A percentile compares a stretch with the other conserved stretches of the same genome.
These are phyloP conservation scores for Glossophaga mutica DNA, from an alignment of 2,797 vertebrate genomes.

Conservation along the genomic window DNA sequence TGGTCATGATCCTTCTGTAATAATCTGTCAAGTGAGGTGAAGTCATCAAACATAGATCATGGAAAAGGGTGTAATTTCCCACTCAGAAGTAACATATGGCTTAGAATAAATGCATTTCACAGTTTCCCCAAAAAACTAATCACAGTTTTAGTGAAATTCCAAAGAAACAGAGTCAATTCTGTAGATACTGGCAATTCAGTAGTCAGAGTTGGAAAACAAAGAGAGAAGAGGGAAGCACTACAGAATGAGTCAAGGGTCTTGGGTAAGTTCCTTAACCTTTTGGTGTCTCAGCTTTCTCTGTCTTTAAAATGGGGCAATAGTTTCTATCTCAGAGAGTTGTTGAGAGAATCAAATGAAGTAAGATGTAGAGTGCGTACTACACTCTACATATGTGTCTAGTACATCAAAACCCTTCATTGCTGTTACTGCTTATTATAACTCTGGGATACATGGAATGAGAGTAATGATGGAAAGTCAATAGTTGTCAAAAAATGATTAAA, in stretches of 20 bases:
- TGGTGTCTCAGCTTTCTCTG: background rate
- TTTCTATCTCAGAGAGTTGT: background rate
- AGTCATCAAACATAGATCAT: slow-evolving; percentile 1
- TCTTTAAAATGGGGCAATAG: background rate
- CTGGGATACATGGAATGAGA: background rate
- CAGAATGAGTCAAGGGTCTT: background rate
- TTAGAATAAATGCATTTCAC: background rate
- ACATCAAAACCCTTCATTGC: background rate
- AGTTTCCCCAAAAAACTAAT: background rate
- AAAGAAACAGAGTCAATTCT: background rate
- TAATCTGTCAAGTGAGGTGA: background rate
- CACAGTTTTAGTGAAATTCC: slow-evolving; percentile 7
- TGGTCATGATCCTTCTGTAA: background rate
- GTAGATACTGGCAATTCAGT: background rate
- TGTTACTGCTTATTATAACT: background rate
- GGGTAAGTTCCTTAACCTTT: background rate
- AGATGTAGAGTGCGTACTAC: background rate
- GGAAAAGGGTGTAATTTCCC: slow-evolving; percentile 16
- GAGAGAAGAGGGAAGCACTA: background rate
- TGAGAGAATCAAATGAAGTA: background rate
- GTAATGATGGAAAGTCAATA: background rate
- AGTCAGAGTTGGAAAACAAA: background rate
- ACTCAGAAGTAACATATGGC: slow-evolving; percentile 15
- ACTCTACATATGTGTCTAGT: background rate
- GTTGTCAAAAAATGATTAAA: slow-evolving; percentile 27